A percentile compares a stretch with the other conserved stretches of the same genome.
Evolutionary conservation across 2,797 vertebrate species (phyloP).

Genomic region (Ctenopoma multispine): DNA sequence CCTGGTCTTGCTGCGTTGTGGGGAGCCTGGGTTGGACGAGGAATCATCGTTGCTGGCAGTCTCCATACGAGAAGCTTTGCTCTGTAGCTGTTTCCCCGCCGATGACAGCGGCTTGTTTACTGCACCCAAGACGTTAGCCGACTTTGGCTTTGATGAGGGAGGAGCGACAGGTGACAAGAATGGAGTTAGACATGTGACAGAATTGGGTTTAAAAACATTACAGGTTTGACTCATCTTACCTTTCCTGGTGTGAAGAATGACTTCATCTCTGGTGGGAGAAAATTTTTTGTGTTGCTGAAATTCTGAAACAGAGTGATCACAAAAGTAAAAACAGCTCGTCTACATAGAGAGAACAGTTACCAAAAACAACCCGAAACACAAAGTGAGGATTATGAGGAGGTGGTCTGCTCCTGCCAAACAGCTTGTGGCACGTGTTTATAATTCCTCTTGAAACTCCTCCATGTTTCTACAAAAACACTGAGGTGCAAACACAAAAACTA

Average conservation of each 20-base stretch:
- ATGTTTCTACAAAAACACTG: conserved; percentile 3
- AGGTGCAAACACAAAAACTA: background rate
- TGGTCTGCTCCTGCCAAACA: conserved; percentile 3
- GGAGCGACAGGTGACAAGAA: background rate
- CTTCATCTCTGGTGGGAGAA: conserved; percentile 98
- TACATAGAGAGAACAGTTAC: background rate
- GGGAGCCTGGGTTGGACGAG: conserved; percentile 96
- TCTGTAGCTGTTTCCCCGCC: conserved; percentile 96
- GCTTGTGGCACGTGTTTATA: conserved; percentile 5
- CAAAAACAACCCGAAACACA: background rate
- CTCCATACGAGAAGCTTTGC: conserved; percentile 97
- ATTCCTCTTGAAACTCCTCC: background rate
- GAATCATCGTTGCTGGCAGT: conserved; percentile 97
- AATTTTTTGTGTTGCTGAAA: conserved; percentile 99
- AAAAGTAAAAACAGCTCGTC: conserved; percentile 10
- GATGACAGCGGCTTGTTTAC: conserved; percentile 98
- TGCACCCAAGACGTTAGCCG: conserved; percentile 96
- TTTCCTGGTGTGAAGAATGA: conserved; percentile 97
- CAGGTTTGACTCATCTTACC: conserved; percentile 81
- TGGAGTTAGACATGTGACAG: background rate
- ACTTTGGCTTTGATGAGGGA: conserved; percentile 88
- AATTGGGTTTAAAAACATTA: too few species aligned
- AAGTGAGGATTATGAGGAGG: conserved; percentile 1
- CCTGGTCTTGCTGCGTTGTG: conserved; percentile 92
- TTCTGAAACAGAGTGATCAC: conserved; percentile 85